Base-by-base conservation (phyloP, 2,113 vertebrate genomes). In the Osmerus mordax region DNA sequence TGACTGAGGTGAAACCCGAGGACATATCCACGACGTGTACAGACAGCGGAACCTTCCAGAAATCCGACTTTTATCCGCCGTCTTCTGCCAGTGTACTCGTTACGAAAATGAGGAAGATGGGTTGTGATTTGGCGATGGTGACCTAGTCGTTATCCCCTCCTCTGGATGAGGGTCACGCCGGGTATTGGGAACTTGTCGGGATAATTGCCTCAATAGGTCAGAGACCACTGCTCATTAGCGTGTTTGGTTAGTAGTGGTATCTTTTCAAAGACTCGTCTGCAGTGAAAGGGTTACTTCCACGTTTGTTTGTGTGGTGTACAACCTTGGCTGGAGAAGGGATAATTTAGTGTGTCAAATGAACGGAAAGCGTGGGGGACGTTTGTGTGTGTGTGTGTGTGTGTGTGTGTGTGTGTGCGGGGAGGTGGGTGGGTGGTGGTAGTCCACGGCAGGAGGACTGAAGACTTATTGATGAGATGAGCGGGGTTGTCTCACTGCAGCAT, bases 381-480 rank as follows among this genome's bases (percentile, higher is more conserved):
- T 75, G 77, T 75, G 78, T 64, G 83, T 59, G 66, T 8, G 32
- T 36, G 32, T 36, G 32, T 36, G 32, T n/a, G n/a, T 75, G 77
- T 75, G 78, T 64, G 83, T 59, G 66, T 8, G 32, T 36, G 32
- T 36, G 32, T 36, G 32, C 32, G 32, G 5, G 5, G 5, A 8
- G 4, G 32, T 36, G 32, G 4, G 32, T 7, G 47, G 41, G 19
- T 65, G 8, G 79, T 83, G 61, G 62, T 61, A 54, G 54, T 65
- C 58, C 15, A 3, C 75, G 77, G 56, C 60, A 70, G 73, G 74
- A 76, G 75, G 80, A 85, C 77, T 71, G 86, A 84, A 23, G 66
- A 85, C 75, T 79, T 88, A 89, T 89, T 87, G 86, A 88, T 86
- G 81, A 83, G 85, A 86, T 53, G 71, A 81, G 76, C 82, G 86